Conservation (phyloP, 2,113 vertebrate genomes). For the Zosterops japonicus region DNA sequence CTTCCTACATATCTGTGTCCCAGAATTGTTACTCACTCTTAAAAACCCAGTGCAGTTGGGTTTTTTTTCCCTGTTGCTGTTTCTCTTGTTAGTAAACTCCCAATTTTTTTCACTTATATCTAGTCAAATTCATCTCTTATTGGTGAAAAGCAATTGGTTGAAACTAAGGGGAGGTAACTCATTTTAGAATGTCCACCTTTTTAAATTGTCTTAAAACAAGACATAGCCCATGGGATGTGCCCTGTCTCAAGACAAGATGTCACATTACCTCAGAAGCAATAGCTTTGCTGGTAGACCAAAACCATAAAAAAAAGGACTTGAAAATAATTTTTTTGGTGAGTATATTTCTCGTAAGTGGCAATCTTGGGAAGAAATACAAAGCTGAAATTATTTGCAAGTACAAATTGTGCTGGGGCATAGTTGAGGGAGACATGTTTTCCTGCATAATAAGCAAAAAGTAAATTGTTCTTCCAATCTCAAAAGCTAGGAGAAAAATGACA, state of each 20-base stretch:
- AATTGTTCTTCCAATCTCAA: not conserved
- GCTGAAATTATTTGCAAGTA: not conserved
- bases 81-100: not conserved
- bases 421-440: not conserved
- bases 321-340: not conserved
- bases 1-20: not conserved
- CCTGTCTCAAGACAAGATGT: not conserved
- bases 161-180: not conserved
- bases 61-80: not conserved
- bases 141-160: not conserved
- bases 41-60: fast-evolving
- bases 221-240: not conserved
- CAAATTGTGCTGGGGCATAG: not conserved
- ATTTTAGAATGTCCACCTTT: not conserved
- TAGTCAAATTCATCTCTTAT: not conserved
- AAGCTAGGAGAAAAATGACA: not conserved
- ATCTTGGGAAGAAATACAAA: not conserved
- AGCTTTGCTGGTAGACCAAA: not conserved
- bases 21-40: not conserved
- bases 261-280: not conserved
- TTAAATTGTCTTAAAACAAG: not conserved
- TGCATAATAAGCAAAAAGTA: not conserved
- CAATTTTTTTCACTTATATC: not conserved
- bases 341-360: not conserved
- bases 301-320: not conserved